These are phyloP conservation scores for Calameuta idolon DNA, from an alignment of 2,888 invertebrate genomes.

Conservation along the genomic window DNA sequence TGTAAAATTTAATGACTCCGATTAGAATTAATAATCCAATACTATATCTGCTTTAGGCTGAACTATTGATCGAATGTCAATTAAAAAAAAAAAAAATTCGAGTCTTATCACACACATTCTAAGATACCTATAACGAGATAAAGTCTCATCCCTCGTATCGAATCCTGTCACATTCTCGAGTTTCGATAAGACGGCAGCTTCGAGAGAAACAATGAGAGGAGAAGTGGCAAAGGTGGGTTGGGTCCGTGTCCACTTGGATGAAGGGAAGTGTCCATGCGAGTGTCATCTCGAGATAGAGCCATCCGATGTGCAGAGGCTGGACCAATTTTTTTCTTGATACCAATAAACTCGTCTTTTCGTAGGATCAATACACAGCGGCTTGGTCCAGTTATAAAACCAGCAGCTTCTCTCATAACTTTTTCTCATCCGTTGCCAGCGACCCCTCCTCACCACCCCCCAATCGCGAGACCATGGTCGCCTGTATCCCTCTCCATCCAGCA, in stretches of 20 bases:
- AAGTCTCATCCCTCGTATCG: background rate
- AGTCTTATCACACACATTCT: background rate
- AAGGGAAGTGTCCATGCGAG: background rate
- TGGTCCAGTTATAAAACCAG: background rate
- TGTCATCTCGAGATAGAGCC: background rate
- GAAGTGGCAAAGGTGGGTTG: background rate
- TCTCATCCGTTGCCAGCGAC: background rate
- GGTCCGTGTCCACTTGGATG: background rate
- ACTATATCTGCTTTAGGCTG: background rate
- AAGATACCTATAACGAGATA: background rate
- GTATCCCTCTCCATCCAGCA: background rate
- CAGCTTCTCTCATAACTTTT: slow-evolving; percentile 3
- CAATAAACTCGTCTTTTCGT: background rate
- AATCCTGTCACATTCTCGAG: background rate
- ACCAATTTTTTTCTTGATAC: background rate
- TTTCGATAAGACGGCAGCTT: background rate
- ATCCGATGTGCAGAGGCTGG: background rate
- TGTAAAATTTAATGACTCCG: background rate
- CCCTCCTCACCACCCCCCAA: background rate
- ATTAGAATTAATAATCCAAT: background rate
- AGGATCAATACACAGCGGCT: background rate
- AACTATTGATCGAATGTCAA: background rate
- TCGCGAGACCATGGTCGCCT: background rate
- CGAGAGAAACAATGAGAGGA: background rate
- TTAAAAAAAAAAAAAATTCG: background rate